Evolutionary conservation across 1,140 invertebrate genomes (phyloP), one percentile per base, ranked within the genome.

Genomic region (Cyclargus thomasi): DNA sequence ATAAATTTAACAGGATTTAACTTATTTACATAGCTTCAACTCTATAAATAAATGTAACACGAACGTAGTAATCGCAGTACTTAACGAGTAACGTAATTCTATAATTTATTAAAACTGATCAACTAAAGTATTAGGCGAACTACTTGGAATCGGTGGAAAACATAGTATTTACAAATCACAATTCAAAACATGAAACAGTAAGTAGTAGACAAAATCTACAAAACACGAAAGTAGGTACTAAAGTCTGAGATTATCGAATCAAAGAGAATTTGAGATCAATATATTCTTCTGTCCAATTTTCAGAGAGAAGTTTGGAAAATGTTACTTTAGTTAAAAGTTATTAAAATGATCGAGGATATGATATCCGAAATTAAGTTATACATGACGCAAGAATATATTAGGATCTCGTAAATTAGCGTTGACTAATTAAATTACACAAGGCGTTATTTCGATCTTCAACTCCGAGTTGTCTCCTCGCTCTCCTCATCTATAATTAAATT

Each of bases 1-100:
- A 86, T 85, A 89, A 86, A 79, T 86, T 88, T 88, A 89, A 89
- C 86, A 89, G 84, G 84, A 82, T 88, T 79, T 77, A 89, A 89
- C 81, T 87, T 89, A 89, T 89, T 87, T 89, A 89, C 86, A 89
- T 81, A 83, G 81, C 77, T 74, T 81, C 76, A 22, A 21, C 55
- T 59, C 55, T 59, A 59, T 59, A 21, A 59, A 59, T 71, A 59
- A 20, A 18, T 11, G 18, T 20, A 21, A 11, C 18, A 11, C 20
- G 18, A 59, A 59, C 18, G 18, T 20, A 59, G 10, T 20, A 5
- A 59, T 20, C 18, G 10, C 17, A 53, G 53, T 18, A 57, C 18
- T 55, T 18, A 55, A 55, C 53, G 53, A 55, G 53, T 55, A 55
- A 55, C 6, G 53, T 47, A 47, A 47, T 47, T 47, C 14, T 47